Evolutionary conservation across 2,797 vertebrate genomes (phyloP).

Genomic region (Thalassophryne amazonica): DNA sequence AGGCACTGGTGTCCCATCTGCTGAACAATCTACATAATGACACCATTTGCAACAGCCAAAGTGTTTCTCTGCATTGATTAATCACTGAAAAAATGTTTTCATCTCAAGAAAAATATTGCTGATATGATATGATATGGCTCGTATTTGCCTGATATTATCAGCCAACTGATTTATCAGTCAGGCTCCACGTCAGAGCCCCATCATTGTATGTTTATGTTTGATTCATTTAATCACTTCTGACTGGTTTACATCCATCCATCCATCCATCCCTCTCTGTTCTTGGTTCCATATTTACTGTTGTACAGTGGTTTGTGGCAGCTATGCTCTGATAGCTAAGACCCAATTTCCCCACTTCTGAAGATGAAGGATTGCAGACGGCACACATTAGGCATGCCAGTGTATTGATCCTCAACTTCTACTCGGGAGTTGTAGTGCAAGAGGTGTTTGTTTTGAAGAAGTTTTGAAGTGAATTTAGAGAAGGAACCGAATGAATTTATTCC

Average conservation of each 20-base stretch:
- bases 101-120: no score
- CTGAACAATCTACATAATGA: no score
- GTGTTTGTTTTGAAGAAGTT: slow-evolving; percentile 3
- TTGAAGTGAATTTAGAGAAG: slow-evolving; percentile 6
- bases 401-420: slow-evolving; percentile 32
- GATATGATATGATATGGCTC: no score
- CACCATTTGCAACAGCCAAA: no score
- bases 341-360: slow-evolving; percentile 47
- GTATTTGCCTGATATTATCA: no score
- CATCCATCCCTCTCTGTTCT: slow-evolving; percentile 27
- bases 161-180: no score
- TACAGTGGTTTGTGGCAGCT: slow-evolving; percentile 52
- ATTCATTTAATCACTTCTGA: slow-evolving; percentile 63
- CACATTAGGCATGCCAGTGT: slow-evolving; percentile 34
- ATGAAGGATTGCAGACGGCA: slow-evolving; percentile 39
- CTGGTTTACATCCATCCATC: slow-evolving; percentile 38
- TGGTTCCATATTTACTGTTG: slow-evolving; percentile 53
- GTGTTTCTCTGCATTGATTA: no score
- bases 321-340: slow-evolving; percentile 49
- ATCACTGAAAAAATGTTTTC: no score
- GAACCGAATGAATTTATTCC: not conserved
- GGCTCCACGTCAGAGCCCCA: no score
- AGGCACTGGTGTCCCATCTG: no score
- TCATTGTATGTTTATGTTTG: slow-evolving; percentile 75
- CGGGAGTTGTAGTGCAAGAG: slow-evolving; percentile 8